Evolutionary conservation across 23 tunicate species (phyloP).

Genomic region (Styela clava): DNA sequence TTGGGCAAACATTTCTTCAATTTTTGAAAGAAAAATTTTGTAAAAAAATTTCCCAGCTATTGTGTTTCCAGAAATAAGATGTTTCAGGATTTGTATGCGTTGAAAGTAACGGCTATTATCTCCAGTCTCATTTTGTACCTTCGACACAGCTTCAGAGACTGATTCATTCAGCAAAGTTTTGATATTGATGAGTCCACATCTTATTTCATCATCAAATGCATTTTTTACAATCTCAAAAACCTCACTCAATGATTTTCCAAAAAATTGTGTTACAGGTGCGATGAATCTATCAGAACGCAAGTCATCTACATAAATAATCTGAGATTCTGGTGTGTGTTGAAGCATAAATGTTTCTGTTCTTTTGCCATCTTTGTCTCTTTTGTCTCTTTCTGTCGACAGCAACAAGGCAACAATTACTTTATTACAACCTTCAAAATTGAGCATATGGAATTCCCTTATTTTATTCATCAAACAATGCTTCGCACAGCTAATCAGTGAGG

Average conservation of each 20-base stretch:
- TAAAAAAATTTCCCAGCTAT: neutral
- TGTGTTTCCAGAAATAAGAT: constrained; percentile 11
- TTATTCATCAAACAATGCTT: constrained; percentile 54
- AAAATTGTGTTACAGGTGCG: constrained; percentile 27
- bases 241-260: constrained; percentile 27
- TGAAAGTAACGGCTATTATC: constrained; percentile 17
- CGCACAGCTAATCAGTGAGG: constrained; percentile 61
- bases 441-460: constrained; percentile 7
- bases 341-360: constrained; percentile 24
- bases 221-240: constrained; percentile 26
- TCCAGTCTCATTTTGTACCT: constrained; percentile 2
- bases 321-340: constrained; percentile 50
- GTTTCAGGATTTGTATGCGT: constrained; percentile 38
- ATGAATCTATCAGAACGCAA: constrained; percentile 35
- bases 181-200: neutral
- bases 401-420: constrained; percentile 42
- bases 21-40: constrained; percentile 26
- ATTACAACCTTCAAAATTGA: neutral
- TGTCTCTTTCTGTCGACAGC: constrained; percentile 54
- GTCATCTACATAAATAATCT: constrained; percentile 58
- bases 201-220: neutral
- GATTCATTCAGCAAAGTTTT: constrained; percentile 24
- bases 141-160: constrained; percentile 47
- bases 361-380: neutral
- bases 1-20: constrained; percentile 7